Base-by-base conservation (phyloP, 2,888 invertebrate genomes). In the Tinea trinotella region DNA sequence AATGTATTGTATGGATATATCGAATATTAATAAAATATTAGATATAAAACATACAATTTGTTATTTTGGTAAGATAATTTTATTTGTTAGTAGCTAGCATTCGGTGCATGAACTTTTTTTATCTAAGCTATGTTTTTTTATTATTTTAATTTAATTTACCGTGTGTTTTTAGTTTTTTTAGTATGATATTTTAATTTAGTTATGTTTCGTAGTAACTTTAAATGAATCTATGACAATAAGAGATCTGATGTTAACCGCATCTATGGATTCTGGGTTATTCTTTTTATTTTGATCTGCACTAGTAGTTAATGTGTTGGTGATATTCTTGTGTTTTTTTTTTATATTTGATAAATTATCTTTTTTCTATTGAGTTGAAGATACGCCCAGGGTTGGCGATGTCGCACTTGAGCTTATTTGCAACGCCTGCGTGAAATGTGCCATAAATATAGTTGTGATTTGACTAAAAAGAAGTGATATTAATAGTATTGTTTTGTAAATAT, bases 151-250 rank as follows among this genome's bases (percentile, higher is more conserved):
- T 79, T 69, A 70, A 22, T 52, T 74, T 82, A 78, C 74, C 67
- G 83, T 81, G 84, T 84, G 85, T 83, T 80, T 80, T 82, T 82
- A 72, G 84, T 79, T 77, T 74, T 66, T 71, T 76, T 76, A 64
- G 57, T 79, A 73, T 70, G 72, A 74, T 83, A 71, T 82, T 77
- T 72, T 74, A 87, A 83, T 85, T 50, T 50, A 50, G 15, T 50
- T 24, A 63, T 67, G 68, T 73, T 86, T 88, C 69, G 72, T 87
- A 75, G 74, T 77, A 72, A 35, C 73, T 76, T 80, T 66, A 69
- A 74, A 79, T 79, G 81, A 82, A 82, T 82, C 79, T 84, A 82
- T 88, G 88, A 87, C 87, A 87, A 84, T 87, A 84, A 82, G 76
- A 89, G 89, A 89, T 89, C 88, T 89, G 87, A 86, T 71, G 66